Conservation (phyloP, 2,797 vertebrate species). For the Setipinna tenuifilis region DNA sequence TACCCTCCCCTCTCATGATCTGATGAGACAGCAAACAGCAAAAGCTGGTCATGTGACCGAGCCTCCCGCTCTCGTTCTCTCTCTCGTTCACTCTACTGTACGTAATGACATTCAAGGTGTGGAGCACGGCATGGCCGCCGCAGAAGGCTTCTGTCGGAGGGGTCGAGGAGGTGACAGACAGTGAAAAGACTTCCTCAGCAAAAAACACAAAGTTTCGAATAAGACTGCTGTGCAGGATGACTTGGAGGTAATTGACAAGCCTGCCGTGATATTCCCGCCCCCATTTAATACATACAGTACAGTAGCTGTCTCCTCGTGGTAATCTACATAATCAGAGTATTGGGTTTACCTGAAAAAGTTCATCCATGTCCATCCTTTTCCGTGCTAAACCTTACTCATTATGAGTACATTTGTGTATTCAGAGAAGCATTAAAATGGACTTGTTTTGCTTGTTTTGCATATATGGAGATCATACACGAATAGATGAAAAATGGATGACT, state of each 20-base stretch:
- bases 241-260: neutral
- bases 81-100: neutral
- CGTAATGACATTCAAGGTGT: conserved; percentile 4
- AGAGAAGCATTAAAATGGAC: neutral
- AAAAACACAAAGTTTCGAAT: neutral
- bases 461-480: too few relatives aligned
- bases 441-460: neutral
- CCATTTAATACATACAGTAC: neutral
- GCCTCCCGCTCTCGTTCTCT: neutral
- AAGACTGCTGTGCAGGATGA: neutral
- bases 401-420: neutral
- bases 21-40: conserved; percentile 17
- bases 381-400: neutral
- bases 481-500: neutral
- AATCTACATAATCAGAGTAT: neutral
- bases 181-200: conserved; percentile 15
- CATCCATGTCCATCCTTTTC: neutral
- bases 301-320: neutral
- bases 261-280: neutral
- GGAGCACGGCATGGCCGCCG: neutral
- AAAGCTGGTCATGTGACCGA: neutral
- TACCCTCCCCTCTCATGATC: neutral
- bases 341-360: neutral
- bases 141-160: neutral
- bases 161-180: too few relatives aligned